phyloP scores from a whole-genome alignment of 2,797 vertebrate genomes.

The Synanceia verrucosa region DNA sequence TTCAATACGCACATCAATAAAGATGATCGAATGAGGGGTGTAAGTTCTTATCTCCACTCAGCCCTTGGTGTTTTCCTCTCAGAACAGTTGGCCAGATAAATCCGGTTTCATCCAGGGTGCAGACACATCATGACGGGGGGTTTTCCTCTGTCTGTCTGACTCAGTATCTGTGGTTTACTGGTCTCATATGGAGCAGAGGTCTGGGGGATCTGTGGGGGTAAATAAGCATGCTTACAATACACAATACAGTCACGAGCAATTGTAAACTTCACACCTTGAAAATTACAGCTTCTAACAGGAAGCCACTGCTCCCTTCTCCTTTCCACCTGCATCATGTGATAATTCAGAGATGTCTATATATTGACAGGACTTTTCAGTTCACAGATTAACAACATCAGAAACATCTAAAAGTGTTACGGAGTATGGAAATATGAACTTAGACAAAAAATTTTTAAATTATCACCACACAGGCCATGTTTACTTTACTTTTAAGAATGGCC shows the following conservation, averaged over 20 bases:
- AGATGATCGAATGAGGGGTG: background rate
- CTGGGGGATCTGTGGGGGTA: constrained; percentile 16
- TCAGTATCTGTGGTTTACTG: constrained; percentile 20
- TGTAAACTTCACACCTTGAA: constrained; percentile 2
- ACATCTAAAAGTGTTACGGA: background rate
- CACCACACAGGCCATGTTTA: too few species aligned
- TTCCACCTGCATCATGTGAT: constrained; percentile 38
- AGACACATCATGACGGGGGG: constrained; percentile 6
- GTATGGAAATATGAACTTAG: too few species aligned
- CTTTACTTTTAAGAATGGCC: too few species aligned
- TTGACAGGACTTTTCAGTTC: background rate
- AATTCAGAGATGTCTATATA: background rate
- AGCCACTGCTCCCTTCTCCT: background rate
- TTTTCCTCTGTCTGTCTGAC: constrained; percentile 5
- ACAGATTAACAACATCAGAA: background rate
- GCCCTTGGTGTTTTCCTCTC: background rate
- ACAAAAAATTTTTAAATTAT: too few species aligned
- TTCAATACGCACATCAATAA: too few species aligned
- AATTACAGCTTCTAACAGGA: constrained; percentile 5
- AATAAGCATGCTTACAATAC: constrained; percentile 22
- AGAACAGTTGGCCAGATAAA: constrained; percentile 10
- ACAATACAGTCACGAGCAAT: background rate
- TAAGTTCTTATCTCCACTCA: background rate
- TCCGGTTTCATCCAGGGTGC: background rate
- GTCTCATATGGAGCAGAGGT: constrained; percentile 2